These are phyloP conservation scores for Eurosta solidaginis DNA, from an alignment of 1,140 invertebrate species.

Conservation along the genomic window DNA sequence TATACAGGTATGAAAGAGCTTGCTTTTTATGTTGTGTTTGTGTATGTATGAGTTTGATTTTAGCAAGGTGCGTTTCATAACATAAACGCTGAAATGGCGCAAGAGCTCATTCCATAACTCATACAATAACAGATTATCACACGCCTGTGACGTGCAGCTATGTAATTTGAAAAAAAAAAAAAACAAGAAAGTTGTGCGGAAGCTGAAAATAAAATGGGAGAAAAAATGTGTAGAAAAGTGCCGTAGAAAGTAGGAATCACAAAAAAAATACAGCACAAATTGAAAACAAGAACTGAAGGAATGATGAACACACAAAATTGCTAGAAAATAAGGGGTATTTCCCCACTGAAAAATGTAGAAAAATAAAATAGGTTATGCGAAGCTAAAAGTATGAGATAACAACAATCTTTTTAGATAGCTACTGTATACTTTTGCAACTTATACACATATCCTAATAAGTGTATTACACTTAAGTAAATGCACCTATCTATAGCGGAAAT, in stretches of 20 bases:
- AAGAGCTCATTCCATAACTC: slow-evolving; percentile 3
- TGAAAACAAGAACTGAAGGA: background rate
- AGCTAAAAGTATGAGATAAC: background rate
- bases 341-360: background rate
- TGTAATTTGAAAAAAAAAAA: background rate
- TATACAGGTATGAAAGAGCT: background rate
- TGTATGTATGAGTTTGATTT: background rate
- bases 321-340: background rate
- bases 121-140: slow-evolving; percentile 12
- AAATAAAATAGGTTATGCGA: background rate
- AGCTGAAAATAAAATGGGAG: too few species aligned
- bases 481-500: too few species aligned
- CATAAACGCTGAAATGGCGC: background rate
- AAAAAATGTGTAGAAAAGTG: background rate
- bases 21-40: background rate
- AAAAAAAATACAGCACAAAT: background rate
- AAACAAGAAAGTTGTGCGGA: background rate
- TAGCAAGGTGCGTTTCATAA: background rate
- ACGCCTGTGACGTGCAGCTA: slow-evolving; percentile 11
- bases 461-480: too few species aligned
- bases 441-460: too few species aligned
- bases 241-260: background rate
- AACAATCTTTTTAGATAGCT: background rate
- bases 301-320: slow-evolving; percentile 19
- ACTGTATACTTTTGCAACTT: background rate